Evolutionary conservation across 2,113 vertebrate genomes (phyloP), one percentile per base, ranked within the genome.

Genomic region (Gymnobelideus leadbeateri): DNA sequence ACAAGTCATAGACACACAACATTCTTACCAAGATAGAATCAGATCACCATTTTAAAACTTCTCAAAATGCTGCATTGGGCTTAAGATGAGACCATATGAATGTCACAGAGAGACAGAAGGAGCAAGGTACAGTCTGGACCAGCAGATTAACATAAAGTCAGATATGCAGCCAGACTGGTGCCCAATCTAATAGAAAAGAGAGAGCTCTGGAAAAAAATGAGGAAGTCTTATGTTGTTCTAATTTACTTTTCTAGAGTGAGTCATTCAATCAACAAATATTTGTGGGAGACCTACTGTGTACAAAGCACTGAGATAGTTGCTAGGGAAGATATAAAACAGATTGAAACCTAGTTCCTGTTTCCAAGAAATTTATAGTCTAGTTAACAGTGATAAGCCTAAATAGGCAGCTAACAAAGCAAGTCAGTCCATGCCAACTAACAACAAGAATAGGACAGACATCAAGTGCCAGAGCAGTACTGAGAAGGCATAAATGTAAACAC

Each of bases 401-500:
- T 43, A 84, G 68, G n/a, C 37, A 84, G 14, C n/a, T 84, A 84
- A 84, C 68, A 84, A 84, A 43, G 68, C 19, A 84, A 84, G 37
- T 43, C 68, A 43, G 68, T 84, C 68, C n/a, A 43, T 84, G 19
- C n/a, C 68, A 84, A 43, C n/a, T 23, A 84, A 19, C 68, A 84
- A 43, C 68, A 84, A 84, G 68, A 84, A 16, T 84, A n/a, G 68
- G n/a, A 23, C 68, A 84, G 68, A 43, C 68, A 43, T 84, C 68
- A 84, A 84, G 68, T 84, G 37, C n/a, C 37, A 84, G 37, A 84
- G 68, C n/a, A 8, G 1, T 84, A 7, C 68, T 43, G n/a, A 84
- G 26, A 97, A 92, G 52, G 55, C 89, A 96, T 77, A 92, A 68
- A 37, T 96, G 91, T 31, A 84, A 77, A 94, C 54, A 92, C 84